These are phyloP conservation scores for Anguilla japonica DNA, from an alignment of 2,113 vertebrate genomes.

Conservation along the genomic window DNA sequence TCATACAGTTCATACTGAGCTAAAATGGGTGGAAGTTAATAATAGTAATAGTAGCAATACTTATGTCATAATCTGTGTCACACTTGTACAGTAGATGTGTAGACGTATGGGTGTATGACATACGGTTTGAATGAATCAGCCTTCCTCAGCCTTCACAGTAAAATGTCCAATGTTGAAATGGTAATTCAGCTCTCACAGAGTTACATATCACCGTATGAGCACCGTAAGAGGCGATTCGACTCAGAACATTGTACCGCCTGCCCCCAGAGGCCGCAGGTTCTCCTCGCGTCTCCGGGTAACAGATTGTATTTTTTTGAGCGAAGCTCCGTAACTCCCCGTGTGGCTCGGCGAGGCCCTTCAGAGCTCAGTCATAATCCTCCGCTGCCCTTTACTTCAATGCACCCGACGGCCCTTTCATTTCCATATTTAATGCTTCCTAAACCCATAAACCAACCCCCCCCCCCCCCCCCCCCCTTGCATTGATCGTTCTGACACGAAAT, in stretches of 20 bases:
- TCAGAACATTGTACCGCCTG: background rate
- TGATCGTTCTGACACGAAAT: background rate
- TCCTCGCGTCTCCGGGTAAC: background rate
- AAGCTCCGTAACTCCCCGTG: background rate
- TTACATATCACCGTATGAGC: no score
- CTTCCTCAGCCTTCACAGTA: no score
- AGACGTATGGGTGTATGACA: no score
- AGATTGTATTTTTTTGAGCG: background rate
- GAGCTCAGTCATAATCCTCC: background rate
- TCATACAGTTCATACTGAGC: no score
- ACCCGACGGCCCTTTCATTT: background rate
- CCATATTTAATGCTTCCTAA: background rate
- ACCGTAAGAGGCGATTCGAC: no score
- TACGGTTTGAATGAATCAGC: no score
- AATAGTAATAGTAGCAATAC: no score
- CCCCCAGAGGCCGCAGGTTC: background rate
- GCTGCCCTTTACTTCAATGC: conserved; percentile 3
- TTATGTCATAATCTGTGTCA: no score
- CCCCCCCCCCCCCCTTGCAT: background rate
- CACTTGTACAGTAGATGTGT: background rate
- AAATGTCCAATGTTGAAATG: no score
- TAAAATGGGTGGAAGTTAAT: no score
- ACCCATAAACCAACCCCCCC: background rate
- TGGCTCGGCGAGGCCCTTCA: background rate
- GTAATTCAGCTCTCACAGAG: no score